Percentiles rank a stretch among this genome's conserved stretches.
These are phyloP conservation scores for Laticauda laticaudata DNA, from an alignment of 2,113 vertebrate species.

Conservation along the genomic window DNA sequence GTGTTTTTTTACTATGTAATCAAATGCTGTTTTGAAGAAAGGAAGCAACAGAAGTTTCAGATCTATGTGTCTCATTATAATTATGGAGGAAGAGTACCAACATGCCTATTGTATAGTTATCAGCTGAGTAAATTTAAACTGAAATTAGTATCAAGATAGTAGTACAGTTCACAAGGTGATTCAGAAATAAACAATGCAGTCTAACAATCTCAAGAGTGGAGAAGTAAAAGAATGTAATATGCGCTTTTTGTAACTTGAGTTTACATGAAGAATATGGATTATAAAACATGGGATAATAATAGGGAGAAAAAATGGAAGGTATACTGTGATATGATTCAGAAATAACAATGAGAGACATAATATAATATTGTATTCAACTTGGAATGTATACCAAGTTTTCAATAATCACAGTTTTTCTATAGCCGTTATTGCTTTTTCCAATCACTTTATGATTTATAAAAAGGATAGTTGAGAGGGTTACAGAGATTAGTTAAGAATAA, in stretches of 20 bases:
- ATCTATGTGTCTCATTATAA: conserved; percentile 7
- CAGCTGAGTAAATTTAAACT: background rate
- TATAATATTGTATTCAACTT: background rate
- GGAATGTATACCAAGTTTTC: background rate
- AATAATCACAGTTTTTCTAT: background rate
- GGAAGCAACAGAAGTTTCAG: conserved; percentile 1
- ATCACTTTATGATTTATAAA: background rate
- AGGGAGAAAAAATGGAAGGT: background rate
- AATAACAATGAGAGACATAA: background rate
- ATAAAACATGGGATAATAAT: conserved; percentile 2
- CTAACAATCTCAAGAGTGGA: background rate
- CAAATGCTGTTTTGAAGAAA: background rate
- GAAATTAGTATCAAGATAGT: conserved; percentile 2
- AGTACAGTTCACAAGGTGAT: background rate
- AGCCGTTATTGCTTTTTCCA: background rate
- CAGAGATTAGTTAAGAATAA: background rate
- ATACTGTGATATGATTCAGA: background rate
- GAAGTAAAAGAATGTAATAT: background rate
- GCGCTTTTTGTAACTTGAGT: conserved; percentile 5
- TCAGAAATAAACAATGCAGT: conserved; percentile 11
- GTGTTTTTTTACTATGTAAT: background rate
- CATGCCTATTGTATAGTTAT: conserved; percentile 5
- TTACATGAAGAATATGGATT: conserved; percentile 6
- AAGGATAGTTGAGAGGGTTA: background rate
- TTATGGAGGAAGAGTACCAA: background rate